Evolutionary conservation across 1,140 invertebrate species (phyloP), one percentile per base, ranked within the genome.

Genomic region (Uloborus diversus): DNA sequence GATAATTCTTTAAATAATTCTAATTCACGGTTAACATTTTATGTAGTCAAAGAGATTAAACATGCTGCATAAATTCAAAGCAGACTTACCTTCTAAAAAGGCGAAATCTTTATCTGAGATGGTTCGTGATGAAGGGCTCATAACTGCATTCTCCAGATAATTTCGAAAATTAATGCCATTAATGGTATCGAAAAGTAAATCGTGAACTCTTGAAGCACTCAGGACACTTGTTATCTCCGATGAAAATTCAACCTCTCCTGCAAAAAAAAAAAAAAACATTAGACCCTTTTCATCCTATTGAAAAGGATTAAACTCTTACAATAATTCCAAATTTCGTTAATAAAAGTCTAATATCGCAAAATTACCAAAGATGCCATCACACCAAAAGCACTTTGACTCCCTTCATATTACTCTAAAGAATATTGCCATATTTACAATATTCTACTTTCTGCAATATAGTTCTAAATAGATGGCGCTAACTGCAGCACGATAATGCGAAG

Each of bases 151-250:
- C 20, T 30, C 27, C 4, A 73, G 35, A 27, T 27, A 42, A 1
- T 14, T 28, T 11, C 23, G 37, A 20, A 73, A n/a, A 47, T 73
- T 4, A 7, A 13, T 61, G 11, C 37, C 32, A 4, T 73, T 73
- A 30, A 73, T 61, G 13, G n/a, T 47, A 23, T 73, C 20, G 25
- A 73, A 73, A 11, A 20, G 20, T 4, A 73, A n/a, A 28, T 35
- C 20, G 2, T 30, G 17, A 28, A 37, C 9, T 2, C 28, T 9
- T 2, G 61, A 25, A 20, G 27, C n/a, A 7, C 37, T 27, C 4
- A 13, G 23, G 1, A 61, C 23, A 23, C 28, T 17, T 4, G 25
- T 73, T 27, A 14, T 3, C 23, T 62, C 69, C 20, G 69, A 73
- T 2, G 11, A 35, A 56, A 73, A 73, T 13, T 17, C 25, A 20